phyloP scores from a whole-genome alignment of 2,888 invertebrate species.

The Orthosia gothica region DNA sequence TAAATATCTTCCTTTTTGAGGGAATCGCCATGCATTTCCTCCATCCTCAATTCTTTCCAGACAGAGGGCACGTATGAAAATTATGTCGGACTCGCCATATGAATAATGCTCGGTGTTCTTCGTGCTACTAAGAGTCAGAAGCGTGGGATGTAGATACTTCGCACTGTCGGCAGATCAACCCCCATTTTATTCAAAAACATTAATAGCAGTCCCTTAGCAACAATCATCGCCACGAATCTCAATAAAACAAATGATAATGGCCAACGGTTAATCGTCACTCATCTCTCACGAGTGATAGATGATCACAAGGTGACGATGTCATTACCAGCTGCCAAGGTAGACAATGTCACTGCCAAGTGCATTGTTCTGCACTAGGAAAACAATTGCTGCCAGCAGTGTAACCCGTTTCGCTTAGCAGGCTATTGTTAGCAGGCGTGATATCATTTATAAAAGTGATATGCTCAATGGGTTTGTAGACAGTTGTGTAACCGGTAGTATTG shows the following conservation, averaged over 20 bases:
- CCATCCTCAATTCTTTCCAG: no score
- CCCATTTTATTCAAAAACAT: background rate
- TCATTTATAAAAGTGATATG: conserved; percentile 49
- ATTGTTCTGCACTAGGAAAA: conserved; percentile 78
- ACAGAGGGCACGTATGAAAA: no score
- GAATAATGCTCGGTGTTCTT: background rate
- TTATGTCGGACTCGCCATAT: no score
- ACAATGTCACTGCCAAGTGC: conserved; percentile 86
- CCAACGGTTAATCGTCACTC: conserved; percentile 34
- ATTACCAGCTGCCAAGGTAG: conserved; percentile 69
- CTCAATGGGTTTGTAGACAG: conserved; percentile 16
- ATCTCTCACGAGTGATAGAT: conserved; percentile 64
- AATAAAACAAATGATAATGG: conserved; percentile 15
- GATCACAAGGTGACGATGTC: conserved; percentile 66
- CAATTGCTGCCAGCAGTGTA: conserved; percentile 80
- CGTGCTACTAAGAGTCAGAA: background rate
- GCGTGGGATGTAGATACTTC: background rate
- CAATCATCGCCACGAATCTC: background rate
- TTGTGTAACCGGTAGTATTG: conserved; percentile 38
- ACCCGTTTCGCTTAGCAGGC: conserved; percentile 75
- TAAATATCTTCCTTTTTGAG: background rate
- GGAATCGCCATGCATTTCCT: no score
- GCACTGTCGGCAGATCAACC: background rate
- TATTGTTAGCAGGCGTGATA: conserved; percentile 75
- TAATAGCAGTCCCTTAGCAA: background rate